Conservation (phyloP, 2,113 vertebrate species). For the Otus sunia region DNA sequence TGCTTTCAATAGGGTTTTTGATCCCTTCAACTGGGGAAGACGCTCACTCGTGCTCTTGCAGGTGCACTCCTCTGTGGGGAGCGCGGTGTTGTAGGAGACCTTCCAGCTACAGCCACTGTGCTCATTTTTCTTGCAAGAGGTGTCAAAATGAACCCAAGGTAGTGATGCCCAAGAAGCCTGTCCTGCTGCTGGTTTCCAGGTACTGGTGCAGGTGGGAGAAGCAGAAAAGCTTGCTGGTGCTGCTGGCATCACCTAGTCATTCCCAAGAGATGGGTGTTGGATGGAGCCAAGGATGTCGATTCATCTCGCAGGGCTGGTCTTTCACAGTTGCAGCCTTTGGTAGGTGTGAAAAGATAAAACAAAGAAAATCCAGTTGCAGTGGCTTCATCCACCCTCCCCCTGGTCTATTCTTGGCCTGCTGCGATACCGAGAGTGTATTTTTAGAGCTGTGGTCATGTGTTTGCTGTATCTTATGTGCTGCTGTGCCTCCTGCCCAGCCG, state of each 20-base stretch:
- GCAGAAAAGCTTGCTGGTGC: neutral
- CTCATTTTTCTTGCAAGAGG: neutral
- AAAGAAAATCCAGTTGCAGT: neutral
- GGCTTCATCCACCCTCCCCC: neutral
- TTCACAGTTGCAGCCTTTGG: neutral
- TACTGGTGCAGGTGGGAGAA: neutral
- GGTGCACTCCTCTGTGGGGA: fast-evolving
- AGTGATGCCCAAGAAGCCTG: neutral
- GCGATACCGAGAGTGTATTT: slow-evolving; percentile 69
- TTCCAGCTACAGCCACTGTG: neutral
- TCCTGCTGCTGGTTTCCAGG: neutral
- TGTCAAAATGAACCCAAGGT: neutral
- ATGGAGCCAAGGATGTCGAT: fast-evolving
- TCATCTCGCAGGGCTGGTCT: neutral
- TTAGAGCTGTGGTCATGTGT: slow-evolving; percentile 73
- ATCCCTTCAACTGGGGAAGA: neutral
- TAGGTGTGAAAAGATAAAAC: neutral
- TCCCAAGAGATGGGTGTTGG: neutral
- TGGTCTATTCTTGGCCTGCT: slow-evolving; percentile 62
- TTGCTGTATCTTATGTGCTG: slow-evolving; percentile 51
- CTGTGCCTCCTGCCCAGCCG: neutral
- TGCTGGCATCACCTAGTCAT: neutral
- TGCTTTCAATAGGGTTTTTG: neutral
- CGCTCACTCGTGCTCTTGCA: fast-evolving
- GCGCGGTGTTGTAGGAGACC: too few relatives aligned